These are phyloP conservation scores for Syrphus vitripennis DNA, from an alignment of 2,888 invertebrate genomes.

Conservation along the genomic window DNA sequence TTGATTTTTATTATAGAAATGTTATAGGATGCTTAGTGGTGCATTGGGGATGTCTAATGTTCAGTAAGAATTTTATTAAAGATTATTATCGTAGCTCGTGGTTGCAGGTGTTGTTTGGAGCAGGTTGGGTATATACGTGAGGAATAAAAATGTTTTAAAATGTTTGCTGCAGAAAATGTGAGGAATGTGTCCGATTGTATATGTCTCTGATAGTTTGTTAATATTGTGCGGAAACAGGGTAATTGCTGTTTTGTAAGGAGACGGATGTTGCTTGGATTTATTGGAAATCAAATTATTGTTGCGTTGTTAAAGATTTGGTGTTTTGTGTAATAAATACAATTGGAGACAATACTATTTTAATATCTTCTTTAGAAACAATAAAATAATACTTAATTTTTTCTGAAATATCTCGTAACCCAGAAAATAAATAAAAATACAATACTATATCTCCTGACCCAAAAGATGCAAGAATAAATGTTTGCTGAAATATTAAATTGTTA, in stretches of 20 bases:
- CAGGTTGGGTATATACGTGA: background rate
- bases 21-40: background rate
- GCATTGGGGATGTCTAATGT: background rate
- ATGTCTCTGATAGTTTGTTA: background rate
- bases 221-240: background rate
- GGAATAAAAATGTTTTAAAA: background rate
- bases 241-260: background rate
- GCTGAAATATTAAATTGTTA: too few species aligned
- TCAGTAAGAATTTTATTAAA: background rate
- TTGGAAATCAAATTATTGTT: background rate
- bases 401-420: too few species aligned
- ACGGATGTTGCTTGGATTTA: background rate
- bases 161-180: background rate
- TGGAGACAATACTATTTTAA: too few species aligned
- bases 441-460: too few species aligned
- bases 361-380: too few species aligned
- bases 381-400: too few species aligned
- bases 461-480: too few species aligned
- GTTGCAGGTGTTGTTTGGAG: constrained; percentile 16
- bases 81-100: background rate
- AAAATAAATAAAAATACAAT: too few species aligned
- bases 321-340: too few species aligned
- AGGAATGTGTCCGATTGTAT: background rate
- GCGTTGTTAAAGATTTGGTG: background rate
- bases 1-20: background rate